These are phyloP conservation scores for Onthophagus taurus DNA, from an alignment of 1,140 invertebrate genomes.

Conservation along the genomic window DNA sequence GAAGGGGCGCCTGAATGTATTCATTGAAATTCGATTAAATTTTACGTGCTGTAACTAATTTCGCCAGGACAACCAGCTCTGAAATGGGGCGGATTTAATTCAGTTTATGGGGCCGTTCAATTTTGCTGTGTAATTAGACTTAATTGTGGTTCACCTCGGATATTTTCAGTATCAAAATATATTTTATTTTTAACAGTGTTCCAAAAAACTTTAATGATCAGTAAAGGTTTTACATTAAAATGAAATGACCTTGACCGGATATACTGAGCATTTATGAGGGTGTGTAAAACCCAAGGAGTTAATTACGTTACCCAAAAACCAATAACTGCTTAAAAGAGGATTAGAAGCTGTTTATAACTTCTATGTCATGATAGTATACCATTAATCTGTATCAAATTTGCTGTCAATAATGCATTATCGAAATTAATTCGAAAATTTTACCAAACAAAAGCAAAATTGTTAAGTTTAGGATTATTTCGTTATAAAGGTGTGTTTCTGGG, in stretches of 20 bases:
- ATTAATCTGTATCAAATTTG: constrained; percentile 7
- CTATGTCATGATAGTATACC: constrained; percentile 1
- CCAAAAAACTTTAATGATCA: neutral
- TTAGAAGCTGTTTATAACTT: constrained; percentile 1
- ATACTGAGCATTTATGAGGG: neutral
- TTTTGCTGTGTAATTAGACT: too few species aligned
- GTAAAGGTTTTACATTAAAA: neutral
- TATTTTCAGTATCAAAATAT: neutral
- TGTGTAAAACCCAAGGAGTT: too few species aligned
- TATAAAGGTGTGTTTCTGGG: too few species aligned
- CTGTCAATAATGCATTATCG: constrained; percentile 9
- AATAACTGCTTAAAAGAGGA: neutral
- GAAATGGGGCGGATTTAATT: too few species aligned
- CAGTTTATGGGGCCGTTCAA: too few species aligned
- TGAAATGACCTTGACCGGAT: neutral
- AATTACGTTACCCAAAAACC: neutral
- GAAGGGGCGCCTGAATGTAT: too few species aligned
- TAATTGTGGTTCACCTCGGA: neutral
- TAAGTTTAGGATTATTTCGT: too few species aligned
- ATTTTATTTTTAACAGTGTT: neutral
- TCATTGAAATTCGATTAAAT: too few species aligned
- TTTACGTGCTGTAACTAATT: too few species aligned
- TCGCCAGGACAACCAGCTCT: too few species aligned
- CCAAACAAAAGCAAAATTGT: too few species aligned
- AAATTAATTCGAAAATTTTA: constrained; percentile 9